Conservation (phyloP, 2,113 vertebrate species). For the Synchiropus splendidus region DNA sequence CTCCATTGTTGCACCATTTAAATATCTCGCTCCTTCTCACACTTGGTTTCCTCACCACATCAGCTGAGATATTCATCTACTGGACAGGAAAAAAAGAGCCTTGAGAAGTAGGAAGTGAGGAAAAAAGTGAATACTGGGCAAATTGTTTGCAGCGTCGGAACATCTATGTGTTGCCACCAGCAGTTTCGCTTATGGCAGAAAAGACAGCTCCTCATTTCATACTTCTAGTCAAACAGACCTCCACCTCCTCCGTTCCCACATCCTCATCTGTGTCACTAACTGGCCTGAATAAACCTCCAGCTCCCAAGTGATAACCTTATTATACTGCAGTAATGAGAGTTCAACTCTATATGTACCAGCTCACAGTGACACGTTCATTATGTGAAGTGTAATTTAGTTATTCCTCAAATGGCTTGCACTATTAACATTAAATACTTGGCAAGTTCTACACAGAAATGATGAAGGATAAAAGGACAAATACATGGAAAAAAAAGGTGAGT, state of each 20-base stretch:
- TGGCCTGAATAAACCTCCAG: constrained; percentile 28
- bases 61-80: not conserved
- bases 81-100: not conserved
- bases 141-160: constrained; percentile 12
- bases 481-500: too few relatives aligned
- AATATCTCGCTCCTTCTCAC: not conserved
- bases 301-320: constrained; percentile 24
- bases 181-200: constrained; percentile 26
- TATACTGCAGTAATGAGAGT: constrained; percentile 28
- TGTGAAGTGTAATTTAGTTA: constrained; percentile 2
- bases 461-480: too few relatives aligned
- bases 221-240: not conserved
- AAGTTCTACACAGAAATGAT: too few relatives aligned
- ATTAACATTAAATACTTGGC: too few relatives aligned
- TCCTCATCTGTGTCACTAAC: constrained; percentile 9
- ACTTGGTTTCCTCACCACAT: not conserved
- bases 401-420: not conserved
- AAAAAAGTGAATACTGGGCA: constrained; percentile 17
- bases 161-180: constrained; percentile 14
- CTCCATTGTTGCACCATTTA: not conserved
- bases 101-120: constrained; percentile 5
- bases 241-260: too few relatives aligned
- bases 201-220: constrained; percentile 27
- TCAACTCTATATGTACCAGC: constrained; percentile 3
- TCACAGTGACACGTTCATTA: constrained; percentile 6